A percentile compares a stretch with the other conserved stretches of the same genome.
These are phyloP conservation scores for Asteroscopus sphinx DNA, from an alignment of 2,888 invertebrate species.

Conservation along the genomic window DNA sequence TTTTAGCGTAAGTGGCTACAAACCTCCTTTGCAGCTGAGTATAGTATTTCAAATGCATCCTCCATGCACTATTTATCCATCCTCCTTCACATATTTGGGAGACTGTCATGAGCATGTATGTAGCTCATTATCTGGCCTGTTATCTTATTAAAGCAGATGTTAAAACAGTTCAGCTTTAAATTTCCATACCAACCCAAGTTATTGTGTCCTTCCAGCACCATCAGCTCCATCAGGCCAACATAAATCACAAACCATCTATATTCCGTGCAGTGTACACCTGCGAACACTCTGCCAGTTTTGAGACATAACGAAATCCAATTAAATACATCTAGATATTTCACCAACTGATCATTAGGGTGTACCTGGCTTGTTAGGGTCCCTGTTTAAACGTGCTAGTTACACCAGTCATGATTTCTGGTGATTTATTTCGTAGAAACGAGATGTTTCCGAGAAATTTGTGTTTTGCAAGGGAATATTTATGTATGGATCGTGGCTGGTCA, in stretches of 20 bases:
- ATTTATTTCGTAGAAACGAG: conserved; percentile 63
- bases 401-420: conserved; percentile 69
- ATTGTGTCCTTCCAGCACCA: conserved; percentile 37
- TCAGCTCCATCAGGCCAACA: conserved; percentile 40
- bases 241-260: conserved; percentile 83
- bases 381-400: conserved; percentile 73
- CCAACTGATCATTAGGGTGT: conserved; percentile 79
- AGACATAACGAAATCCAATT: conserved; percentile 84
- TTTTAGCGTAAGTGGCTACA: no score
- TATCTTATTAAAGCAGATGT: no score
- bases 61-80: no score
- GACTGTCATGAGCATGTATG: no score
- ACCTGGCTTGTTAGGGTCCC: conserved; percentile 75
- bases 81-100: no score
- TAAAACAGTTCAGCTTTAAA: no score
- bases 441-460: conserved; percentile 59
- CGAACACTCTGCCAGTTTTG: conserved; percentile 69
- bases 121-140: no score
- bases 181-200: neutral
- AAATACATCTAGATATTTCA: conserved; percentile 87
- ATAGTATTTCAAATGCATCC: no score
- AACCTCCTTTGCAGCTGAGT: no score
- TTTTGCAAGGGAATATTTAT: conserved; percentile 52
- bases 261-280: conserved; percentile 81
- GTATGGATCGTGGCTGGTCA: conserved; percentile 35